Percentiles rank a stretch among this genome's conserved stretches.
Conservation (phyloP, 2,888 invertebrate species). For the Geophilus truncorum region DNA sequence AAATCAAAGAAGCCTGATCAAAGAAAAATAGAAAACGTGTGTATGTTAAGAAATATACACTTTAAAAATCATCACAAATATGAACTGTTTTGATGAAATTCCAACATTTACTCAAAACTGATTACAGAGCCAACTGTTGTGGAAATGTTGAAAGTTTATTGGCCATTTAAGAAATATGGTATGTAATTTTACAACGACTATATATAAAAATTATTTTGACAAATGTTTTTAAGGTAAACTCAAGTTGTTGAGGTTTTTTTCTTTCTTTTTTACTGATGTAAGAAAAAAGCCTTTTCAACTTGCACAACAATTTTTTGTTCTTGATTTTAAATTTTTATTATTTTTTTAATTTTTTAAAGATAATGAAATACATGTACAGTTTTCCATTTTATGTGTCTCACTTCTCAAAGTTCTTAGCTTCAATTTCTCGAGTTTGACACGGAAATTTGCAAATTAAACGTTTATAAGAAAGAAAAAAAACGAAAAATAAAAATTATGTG, state of each 20-base stretch:
- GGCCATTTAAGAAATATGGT: neutral
- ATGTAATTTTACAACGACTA: neutral
- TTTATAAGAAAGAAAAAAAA: constrained; percentile 22
- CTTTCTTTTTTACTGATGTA: constrained; percentile 35
- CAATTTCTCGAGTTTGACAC: constrained; percentile 6
- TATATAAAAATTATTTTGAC: constrained; percentile 36
- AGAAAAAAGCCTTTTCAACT: constrained; percentile 38
- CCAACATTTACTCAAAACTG: neutral
- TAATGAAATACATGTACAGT: constrained; percentile 56
- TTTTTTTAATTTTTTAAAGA: constrained; percentile 50
- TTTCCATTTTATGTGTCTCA: constrained; percentile 15
- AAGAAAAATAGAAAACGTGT: too few species aligned
- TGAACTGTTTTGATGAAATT: neutral
- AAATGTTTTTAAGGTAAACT: constrained; percentile 34
- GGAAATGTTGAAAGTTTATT: constrained; percentile 4
- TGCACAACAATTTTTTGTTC: constrained; percentile 36
- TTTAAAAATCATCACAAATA: neutral
- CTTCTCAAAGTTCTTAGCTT: neutral
- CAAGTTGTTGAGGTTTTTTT: neutral
- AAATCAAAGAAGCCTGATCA: neutral
- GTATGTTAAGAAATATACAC: too few species aligned
- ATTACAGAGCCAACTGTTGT: neutral
- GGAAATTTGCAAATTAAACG: constrained; percentile 17
- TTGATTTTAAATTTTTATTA: neutral
- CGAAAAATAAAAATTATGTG: constrained; percentile 15